These are phyloP conservation scores for Leptocoma aspasia DNA, from an alignment of 2,113 vertebrate genomes.

Conservation along the genomic window DNA sequence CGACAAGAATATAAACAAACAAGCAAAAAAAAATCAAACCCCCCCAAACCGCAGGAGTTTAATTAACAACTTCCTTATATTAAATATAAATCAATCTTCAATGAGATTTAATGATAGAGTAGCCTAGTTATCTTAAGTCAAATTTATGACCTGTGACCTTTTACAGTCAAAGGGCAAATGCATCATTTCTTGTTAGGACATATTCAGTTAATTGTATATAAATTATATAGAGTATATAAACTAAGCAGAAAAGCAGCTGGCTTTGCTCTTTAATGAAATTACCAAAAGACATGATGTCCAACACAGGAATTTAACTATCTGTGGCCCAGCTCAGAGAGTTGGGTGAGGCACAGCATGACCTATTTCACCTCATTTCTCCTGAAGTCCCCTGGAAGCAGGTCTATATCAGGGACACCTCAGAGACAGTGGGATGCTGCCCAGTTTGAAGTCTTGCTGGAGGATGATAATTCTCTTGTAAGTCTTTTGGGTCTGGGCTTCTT, in stretches of 20 bases:
- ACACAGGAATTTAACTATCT: not conserved
- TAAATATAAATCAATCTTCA: not conserved
- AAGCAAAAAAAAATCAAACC: not conserved
- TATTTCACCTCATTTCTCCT: not conserved
- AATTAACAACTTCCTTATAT: not conserved
- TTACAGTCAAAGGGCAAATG: not conserved
- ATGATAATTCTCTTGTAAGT: not conserved
- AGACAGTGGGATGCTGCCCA: not conserved
- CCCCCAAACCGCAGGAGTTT: not conserved
- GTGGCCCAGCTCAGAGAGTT: not conserved
- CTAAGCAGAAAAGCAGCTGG: not conserved
- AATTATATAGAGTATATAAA: not conserved
- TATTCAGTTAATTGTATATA: not conserved
- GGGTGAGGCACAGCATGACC: not conserved
- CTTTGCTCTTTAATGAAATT: not conserved
- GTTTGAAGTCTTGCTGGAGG: not conserved
- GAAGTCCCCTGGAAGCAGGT: not conserved
- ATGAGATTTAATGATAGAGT: not conserved
- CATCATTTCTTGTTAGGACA: not conserved
- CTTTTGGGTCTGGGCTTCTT: not conserved
- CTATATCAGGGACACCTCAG: rapidly evolving
- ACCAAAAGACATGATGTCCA: not conserved
- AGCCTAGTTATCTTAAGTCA: not conserved
- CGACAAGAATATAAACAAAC: not conserved
- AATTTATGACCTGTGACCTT: not conserved